A percentile compares a stretch with the other conserved stretches of the same genome.
These are phyloP conservation scores for Xylota sylvarum DNA, from an alignment of 2,888 invertebrate species.

Conservation along the genomic window DNA sequence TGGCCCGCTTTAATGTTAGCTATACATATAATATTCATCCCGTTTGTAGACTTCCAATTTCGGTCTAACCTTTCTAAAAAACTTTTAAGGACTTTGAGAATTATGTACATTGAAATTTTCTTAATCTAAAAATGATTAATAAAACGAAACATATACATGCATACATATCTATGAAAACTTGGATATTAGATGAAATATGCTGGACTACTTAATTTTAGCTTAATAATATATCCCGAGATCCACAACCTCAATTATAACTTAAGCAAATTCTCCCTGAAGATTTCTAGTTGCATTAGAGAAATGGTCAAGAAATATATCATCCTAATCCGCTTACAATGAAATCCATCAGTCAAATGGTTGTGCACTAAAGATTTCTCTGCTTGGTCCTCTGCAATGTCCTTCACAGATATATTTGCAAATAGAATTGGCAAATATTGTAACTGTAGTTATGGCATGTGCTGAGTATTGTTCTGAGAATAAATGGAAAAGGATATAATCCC, in stretches of 20 bases:
- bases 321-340: conserved; percentile 33
- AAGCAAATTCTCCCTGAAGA: background rate
- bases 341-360: conserved; percentile 41
- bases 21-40: too few species aligned
- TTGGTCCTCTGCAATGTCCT: conserved; percentile 1
- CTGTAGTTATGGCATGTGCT: background rate
- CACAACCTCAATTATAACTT: background rate
- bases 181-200: too few species aligned
- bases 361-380: background rate
- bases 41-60: too few species aligned
- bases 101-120: too few species aligned
- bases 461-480: background rate
- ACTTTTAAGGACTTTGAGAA: too few species aligned
- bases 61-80: too few species aligned
- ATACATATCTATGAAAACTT: too few species aligned
- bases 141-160: too few species aligned
- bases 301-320: conserved; percentile 5
- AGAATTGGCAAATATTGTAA: background rate
- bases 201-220: too few species aligned
- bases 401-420: conserved; percentile 12
- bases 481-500: background rate
- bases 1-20: too few species aligned
- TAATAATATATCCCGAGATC: too few species aligned
- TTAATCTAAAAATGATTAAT: too few species aligned
- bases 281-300: background rate